phyloP scores from a whole-genome alignment of 2,113 vertebrate species.

The human (Homo sapiens) region DNA sequence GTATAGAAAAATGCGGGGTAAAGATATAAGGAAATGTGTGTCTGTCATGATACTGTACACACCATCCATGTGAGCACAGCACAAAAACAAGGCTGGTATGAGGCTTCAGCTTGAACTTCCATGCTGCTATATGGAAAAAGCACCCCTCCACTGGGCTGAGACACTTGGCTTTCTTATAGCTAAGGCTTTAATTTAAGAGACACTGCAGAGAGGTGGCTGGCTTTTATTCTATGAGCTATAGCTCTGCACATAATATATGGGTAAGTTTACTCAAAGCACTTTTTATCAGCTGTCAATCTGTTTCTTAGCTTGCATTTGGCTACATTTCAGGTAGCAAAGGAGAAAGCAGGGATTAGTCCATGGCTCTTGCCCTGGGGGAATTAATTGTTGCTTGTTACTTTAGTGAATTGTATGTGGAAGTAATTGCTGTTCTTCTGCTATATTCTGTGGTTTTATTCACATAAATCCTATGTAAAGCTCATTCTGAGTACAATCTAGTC shows the following conservation, averaged over 20 bases:
- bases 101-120: not conserved
- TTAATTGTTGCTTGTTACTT: slow-evolving; percentile 47
- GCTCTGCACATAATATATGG: slow-evolving; percentile 40
- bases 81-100: not conserved
- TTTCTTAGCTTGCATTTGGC: slow-evolving; percentile 48
- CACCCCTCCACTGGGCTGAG: not conserved
- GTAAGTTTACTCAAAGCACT: slow-evolving; percentile 54
- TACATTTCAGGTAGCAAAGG: slow-evolving; percentile 28
- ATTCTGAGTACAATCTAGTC: not conserved
- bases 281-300: slow-evolving; percentile 49
- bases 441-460: not conserved
- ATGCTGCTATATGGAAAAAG: not conserved
- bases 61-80: not conserved
- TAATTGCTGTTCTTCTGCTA: slow-evolving; percentile 49
- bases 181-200: slow-evolving; percentile 25
- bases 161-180: not conserved
- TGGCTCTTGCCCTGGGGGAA: slow-evolving; percentile 12
- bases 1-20: not conserved
- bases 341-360: not conserved
- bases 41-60: not conserved
- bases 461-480: not conserved
- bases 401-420: not conserved
- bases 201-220: not conserved
- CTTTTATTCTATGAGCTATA: slow-evolving; percentile 41
- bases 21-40: not conserved